These are phyloP conservation scores for Meiosimyza platycephala DNA, from an alignment of 2,888 invertebrate species.

Conservation along the genomic window DNA sequence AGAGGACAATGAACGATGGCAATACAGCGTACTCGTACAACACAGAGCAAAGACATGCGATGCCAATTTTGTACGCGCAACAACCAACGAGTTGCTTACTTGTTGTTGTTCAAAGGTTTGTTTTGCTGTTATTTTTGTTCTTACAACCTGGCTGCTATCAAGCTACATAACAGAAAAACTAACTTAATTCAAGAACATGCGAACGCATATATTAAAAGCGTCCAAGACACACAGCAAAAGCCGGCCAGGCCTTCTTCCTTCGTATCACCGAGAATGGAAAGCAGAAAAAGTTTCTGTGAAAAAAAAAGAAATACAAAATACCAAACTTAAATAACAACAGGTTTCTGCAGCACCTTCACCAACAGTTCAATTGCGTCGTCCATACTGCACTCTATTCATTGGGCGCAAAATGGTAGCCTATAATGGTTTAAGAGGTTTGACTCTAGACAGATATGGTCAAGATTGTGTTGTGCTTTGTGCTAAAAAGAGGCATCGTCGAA, in stretches of 20 bases:
- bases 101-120: background rate
- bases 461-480: background rate
- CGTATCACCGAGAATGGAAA: background rate
- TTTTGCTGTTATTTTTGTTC: background rate
- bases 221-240: background rate
- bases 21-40: background rate
- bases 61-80: background rate
- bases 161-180: constrained; percentile 29
- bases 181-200: constrained; percentile 39
- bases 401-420: constrained; percentile 30
- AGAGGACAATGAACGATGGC: constrained; percentile 33
- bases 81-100: background rate
- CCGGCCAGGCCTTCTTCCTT: background rate
- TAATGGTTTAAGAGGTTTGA: constrained; percentile 27
- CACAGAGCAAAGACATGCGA: background rate
- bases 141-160: background rate
- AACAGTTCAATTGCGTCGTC: too few relatives aligned
- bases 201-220: constrained; percentile 37
- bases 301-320: too few relatives aligned
- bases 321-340: constrained; percentile 10
- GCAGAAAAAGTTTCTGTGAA: background rate
- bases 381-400: background rate
- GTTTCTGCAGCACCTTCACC: constrained; percentile 5
- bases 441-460: constrained; percentile 27
- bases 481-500: background rate